Evolutionary conservation across 2,888 invertebrate species (phyloP).

Genomic region (Serrognathus titanus): DNA sequence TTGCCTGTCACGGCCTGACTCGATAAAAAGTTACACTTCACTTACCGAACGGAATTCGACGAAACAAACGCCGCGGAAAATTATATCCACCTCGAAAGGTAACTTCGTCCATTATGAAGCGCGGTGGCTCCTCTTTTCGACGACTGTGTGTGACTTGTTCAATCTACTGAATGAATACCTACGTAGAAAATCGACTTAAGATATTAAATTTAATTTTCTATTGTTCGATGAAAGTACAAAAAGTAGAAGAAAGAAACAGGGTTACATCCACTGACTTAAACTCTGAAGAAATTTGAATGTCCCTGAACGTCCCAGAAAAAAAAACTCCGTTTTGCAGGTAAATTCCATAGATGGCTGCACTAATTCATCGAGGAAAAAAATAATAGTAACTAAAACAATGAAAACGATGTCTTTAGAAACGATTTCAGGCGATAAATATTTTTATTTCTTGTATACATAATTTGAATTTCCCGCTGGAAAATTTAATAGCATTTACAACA

Average conservation of each 20-base stretch:
- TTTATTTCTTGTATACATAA: no score
- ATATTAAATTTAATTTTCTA: conserved; percentile 20
- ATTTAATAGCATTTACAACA: no score
- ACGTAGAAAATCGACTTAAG: conserved; percentile 28
- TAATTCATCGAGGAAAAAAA: no score
- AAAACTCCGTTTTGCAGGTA: no score
- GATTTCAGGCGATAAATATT: no score
- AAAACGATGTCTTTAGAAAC: no score
- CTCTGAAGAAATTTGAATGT: no score
- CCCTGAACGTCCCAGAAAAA: no score
- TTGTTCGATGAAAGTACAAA: conserved; percentile 2
- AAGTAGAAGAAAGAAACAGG: background rate
- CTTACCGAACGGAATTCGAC: conserved; percentile 33
- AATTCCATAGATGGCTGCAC: no score
- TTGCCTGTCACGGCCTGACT: conserved; percentile 35
- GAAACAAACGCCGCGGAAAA: conserved; percentile 32
- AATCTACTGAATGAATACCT: conserved; percentile 6
- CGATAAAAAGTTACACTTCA: conserved; percentile 32
- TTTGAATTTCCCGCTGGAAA: no score
- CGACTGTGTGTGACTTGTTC: background rate
- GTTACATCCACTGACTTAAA: background rate
- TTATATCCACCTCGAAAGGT: conserved; percentile 26
- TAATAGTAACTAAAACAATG: no score
- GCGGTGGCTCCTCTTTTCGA: conserved; percentile 2
- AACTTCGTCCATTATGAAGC: conserved; percentile 26